Evolutionary conservation across 2,113 vertebrate genomes (phyloP).

Genomic region (Pogonocichla stellata): DNA sequence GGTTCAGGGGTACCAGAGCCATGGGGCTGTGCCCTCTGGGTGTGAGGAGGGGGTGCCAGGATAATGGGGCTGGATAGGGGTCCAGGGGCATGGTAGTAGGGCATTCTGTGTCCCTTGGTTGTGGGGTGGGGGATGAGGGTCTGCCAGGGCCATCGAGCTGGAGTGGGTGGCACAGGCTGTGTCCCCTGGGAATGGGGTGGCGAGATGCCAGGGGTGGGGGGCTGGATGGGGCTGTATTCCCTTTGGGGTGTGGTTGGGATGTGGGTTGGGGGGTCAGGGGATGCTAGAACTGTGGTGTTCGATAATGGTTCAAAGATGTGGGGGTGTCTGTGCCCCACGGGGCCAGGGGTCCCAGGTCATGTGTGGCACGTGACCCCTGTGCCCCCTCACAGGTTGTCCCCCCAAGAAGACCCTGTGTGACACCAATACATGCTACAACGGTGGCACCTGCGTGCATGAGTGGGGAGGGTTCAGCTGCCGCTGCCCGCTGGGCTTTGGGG

Average conservation of each 20-base stretch:
- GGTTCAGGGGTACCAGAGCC: no score
- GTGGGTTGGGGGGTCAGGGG: background rate
- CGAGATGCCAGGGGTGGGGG: background rate
- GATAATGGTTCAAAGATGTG: background rate
- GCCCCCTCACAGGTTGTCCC: constrained; percentile 78
- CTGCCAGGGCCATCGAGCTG: background rate
- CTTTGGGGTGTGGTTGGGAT: background rate
- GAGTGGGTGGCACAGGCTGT: background rate
- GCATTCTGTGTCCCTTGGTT: background rate
- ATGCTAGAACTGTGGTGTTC: background rate
- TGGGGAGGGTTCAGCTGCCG: constrained; percentile 90
- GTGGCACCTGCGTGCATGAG: constrained; percentile 88
- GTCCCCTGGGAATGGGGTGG: no score
- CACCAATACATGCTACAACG: constrained; percentile 83
- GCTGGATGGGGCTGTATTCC: background rate
- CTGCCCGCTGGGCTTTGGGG: constrained; percentile 88
- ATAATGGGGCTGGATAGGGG: background rate
- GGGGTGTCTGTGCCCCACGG: background rate
- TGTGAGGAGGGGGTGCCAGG: background rate
- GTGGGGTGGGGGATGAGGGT: background rate
- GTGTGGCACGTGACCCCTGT: background rate
- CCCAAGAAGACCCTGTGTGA: constrained; percentile 89
- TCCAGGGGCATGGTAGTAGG: background rate
- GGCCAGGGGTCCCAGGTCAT: background rate
- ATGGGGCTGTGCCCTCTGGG: no score